Percentiles rank a stretch among this genome's conserved stretches.
Evolutionary conservation across 2,797 vertebrate species (phyloP).

Genomic region (Synanceia verrucosa): DNA sequence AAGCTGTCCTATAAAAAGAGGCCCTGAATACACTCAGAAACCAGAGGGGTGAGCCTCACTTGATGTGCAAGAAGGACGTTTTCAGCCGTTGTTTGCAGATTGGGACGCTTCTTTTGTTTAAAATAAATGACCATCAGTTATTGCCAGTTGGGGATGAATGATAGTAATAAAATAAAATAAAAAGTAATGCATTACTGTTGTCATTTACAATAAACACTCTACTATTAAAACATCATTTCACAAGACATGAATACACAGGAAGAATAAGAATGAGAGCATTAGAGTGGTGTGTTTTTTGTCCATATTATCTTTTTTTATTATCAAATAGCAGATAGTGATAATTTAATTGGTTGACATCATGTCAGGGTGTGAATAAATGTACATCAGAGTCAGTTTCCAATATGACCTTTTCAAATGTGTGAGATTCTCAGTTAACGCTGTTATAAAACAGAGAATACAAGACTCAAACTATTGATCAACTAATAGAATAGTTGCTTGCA

Average conservation of each 20-base stretch:
- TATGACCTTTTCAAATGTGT: not conserved
- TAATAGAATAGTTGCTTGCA: not conserved
- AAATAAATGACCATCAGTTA: not conserved
- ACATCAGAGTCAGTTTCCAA: not conserved
- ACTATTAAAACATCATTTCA: not conserved
- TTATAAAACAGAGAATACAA: not conserved
- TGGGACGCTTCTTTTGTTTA: not conserved
- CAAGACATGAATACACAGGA: not conserved
- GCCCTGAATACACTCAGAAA: constrained; percentile 21
- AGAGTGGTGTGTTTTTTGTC: not conserved
- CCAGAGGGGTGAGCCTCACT: not conserved
- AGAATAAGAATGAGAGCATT: not conserved
- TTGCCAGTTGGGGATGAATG: not conserved
- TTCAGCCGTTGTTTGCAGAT: not conserved
- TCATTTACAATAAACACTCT: not conserved
- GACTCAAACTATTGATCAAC: not conserved
- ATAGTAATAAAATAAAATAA: not conserved
- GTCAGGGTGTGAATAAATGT: not conserved
- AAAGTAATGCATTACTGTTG: not conserved
- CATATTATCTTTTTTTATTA: not conserved
- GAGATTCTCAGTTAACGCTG: no score
- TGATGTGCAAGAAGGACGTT: not conserved
- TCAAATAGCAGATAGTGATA: not conserved
- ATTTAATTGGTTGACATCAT: not conserved
- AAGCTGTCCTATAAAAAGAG: constrained; percentile 50